Conservation (phyloP, 1,140 invertebrate genomes). For the Neodiprion fabricii region DNA sequence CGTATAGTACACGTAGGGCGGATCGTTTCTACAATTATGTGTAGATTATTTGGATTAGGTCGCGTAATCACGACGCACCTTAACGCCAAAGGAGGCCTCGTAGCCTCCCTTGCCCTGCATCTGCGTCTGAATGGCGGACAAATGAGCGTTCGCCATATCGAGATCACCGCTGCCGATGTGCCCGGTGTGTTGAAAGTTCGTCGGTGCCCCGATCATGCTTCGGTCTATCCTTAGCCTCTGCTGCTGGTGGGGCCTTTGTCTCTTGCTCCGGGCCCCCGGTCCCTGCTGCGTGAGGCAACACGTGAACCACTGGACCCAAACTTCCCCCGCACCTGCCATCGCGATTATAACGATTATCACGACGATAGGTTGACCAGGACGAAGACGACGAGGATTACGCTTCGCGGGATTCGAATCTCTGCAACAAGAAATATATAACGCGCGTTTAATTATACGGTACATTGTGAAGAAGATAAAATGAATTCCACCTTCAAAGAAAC, state of each 20-base stretch:
- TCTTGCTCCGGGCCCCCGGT: slow-evolving; percentile 68
- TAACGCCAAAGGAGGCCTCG: slow-evolving; percentile 71
- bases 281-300: slow-evolving; percentile 79
- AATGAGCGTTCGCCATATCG: slow-evolving; percentile 74
- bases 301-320: slow-evolving; percentile 86
- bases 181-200: slow-evolving; percentile 91
- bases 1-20: no score
- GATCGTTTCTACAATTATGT: no score
- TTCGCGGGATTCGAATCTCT: no score
- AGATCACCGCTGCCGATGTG: slow-evolving; percentile 90
- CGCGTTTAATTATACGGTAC: no score
- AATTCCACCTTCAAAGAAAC: no score
- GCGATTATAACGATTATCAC: slow-evolving; percentile 33
- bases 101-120: slow-evolving; percentile 91
- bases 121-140: slow-evolving; percentile 81
- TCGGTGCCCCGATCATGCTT: slow-evolving; percentile 91
- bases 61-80: slow-evolving; percentile 45
- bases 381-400: no score
- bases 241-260: slow-evolving; percentile 62
- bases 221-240: slow-evolving; percentile 82
- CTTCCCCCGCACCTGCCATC: slow-evolving; percentile 76
- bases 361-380: no score
- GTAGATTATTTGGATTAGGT: no score
- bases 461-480: no score
- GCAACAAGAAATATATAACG: no score